Evolutionary conservation across 2,797 vertebrate genomes (phyloP), one percentile per base, ranked within the genome.

Genomic region (Chiroxiphia lanceolata): DNA sequence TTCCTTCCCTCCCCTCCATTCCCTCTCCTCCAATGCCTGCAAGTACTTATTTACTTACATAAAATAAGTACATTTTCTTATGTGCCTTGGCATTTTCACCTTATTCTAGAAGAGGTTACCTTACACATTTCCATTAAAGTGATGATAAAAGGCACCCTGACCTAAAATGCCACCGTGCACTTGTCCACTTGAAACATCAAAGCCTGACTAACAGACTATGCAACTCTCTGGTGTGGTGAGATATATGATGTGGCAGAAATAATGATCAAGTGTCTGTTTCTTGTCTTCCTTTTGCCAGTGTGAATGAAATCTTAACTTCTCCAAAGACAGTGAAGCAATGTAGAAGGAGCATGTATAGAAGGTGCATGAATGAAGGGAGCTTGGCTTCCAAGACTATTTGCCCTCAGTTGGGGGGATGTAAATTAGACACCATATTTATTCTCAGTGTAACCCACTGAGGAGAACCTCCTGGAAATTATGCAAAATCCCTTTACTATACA

Each of bases 131-230:
- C 69, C 87, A 90, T 79, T 72, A 26, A 87, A 87, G 33, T 29
- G 83, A 93, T n/a, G 77, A 87, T 68, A 92, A 96, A 74, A 94
- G 29, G 40, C 4, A 15, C 57, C 56, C 16, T 80, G 85, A 94
- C 87, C 95, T 79, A 60, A 91, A 90, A 91, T 21, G 60, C 81
- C 84, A 90, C 56, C 0, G 0, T 80, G 77, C 80, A 83, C 85
- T 91, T 84, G 87, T 82, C 85, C 90, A 91, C 74, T 70, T 57
- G 77, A 76, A 87, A 96, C 81, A 91, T 91, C 83, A 94, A 95
- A 95, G 93, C 42, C 82, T 71, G 71, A 56, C 91, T 83, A 88
- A 81, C 70, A 84, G 80, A 22, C 69, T 75, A 4, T 42, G 76
- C 76, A 70, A n/a, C 40, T 15, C 64, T 83, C 70, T 60, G 85